Evolutionary conservation across 1,140 invertebrate genomes (phyloP).

Genomic region (Platyscapa corneri): DNA sequence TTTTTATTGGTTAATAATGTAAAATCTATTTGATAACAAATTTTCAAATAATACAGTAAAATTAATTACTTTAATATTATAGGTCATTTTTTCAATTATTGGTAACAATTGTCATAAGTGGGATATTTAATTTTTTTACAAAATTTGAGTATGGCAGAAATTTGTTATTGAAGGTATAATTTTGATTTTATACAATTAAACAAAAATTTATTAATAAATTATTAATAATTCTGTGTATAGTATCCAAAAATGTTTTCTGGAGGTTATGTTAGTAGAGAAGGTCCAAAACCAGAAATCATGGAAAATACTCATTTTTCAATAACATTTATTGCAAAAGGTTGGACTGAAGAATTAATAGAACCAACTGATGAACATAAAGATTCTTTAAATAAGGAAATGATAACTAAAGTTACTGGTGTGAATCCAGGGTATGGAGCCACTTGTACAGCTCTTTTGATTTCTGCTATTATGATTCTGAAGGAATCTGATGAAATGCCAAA

Average conservation of each 20-base stretch:
- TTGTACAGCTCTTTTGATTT: conserved; percentile 80
- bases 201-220: not conserved
- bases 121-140: conserved; percentile 80
- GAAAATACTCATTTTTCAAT: conserved; percentile 80
- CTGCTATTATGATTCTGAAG: conserved; percentile 84
- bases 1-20: not conserved
- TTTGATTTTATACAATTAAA: not conserved
- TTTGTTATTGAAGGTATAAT: conserved; percentile 79
- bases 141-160: conserved; percentile 79
- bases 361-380: conserved; percentile 77
- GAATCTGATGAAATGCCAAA: conserved; percentile 85
- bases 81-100: conserved; percentile 73
- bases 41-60: not conserved
- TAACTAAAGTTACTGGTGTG: conserved; percentile 77
- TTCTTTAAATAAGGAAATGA: conserved; percentile 80
- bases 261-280: conserved; percentile 81
- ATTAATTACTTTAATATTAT: conserved; percentile 48
- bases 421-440: conserved; percentile 92
- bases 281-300: conserved; percentile 79
- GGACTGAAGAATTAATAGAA: conserved; percentile 80
- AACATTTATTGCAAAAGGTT: conserved; percentile 85
- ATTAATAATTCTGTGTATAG: conserved; percentile 46
- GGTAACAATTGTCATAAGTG: conserved; percentile 74
- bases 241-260: conserved; percentile 84
- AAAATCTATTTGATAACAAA: not conserved